Evolutionary conservation across 2,113 vertebrate genomes (phyloP), one percentile per base, ranked within the genome.

Genomic region (Mastomys natalensis): DNA sequence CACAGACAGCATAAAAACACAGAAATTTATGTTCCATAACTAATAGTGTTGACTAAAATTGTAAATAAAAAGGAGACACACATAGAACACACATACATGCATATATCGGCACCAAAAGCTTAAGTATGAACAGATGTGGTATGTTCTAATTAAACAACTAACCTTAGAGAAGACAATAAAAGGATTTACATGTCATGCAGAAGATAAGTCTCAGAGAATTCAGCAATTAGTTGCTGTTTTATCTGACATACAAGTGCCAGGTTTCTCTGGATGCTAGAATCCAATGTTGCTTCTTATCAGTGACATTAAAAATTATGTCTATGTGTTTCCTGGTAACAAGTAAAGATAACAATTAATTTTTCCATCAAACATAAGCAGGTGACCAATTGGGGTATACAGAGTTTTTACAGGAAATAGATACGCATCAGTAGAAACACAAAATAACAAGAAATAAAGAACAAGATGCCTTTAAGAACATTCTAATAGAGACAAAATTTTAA

Each of bases 231-330:
- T 40, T 22, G 0, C 58, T 60, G 22, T 48, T 85, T 72, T 90
- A 64, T 77, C 66, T 91, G 66, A 64, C 12, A 90, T 19, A 29
- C 74, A 97, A 91, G 58, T 76, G 31, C 24, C 17, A 77, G 24
- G 43, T 29, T 91, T 86, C 55, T 45, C 43, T n/a, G 24, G 16
- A 22, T 66, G 13, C 22, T 92, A 53, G 45, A 91, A 87, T 73
- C 70, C n/a, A 92, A 72, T 91, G 53, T 70, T 7, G 19, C 58
- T 66, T 40, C 31, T 91, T 66, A 72, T 66, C 58, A 66, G 10
- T 72, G 73, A 91, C 88, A 76, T 78, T n/a, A 73, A 89, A 89
- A 55, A 7, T 19, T 48, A 91, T 60, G 34, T 93, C 37, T 95
- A 5, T 55, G 34, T 48, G 29, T 81, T 26, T 68, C 92, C 26